These are phyloP conservation scores for Telmatochromis sp. DNA, from an alignment of 2,113 vertebrate genomes.

Conservation along the genomic window DNA sequence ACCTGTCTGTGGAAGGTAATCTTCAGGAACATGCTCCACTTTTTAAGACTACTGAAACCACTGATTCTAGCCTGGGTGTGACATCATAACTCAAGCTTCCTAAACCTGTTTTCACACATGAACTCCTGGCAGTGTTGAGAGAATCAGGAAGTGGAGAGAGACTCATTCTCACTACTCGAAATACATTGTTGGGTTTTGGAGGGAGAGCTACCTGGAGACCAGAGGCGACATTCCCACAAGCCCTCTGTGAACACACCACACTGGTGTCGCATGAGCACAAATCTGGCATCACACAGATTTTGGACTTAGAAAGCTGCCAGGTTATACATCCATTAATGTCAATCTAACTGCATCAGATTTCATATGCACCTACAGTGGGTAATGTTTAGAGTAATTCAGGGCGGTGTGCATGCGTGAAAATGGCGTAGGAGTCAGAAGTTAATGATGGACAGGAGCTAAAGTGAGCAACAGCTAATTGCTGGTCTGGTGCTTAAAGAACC, in stretches of 20 bases:
- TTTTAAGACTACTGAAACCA: not conserved
- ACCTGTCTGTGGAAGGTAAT: not conserved
- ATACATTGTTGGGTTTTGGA: not conserved
- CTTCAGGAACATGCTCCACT: not conserved
- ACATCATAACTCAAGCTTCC: not conserved
- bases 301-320: not conserved
- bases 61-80: not conserved
- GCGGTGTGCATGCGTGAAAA: not conserved
- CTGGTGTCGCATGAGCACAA: not conserved
- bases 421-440: not conserved
- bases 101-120: not conserved
- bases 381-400: not conserved
- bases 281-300: not conserved
- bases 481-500: not conserved
- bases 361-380: not conserved
- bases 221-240: not conserved
- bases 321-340: not conserved
- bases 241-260: not conserved
- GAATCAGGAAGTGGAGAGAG: not conserved
- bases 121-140: not conserved
- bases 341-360: not conserved
- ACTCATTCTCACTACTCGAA: not conserved
- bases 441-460: not conserved
- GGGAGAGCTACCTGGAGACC: not conserved
- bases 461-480: not conserved